phyloP scores from a whole-genome alignment of 1,140 invertebrate genomes.

The Drosophila santomea region DNA sequence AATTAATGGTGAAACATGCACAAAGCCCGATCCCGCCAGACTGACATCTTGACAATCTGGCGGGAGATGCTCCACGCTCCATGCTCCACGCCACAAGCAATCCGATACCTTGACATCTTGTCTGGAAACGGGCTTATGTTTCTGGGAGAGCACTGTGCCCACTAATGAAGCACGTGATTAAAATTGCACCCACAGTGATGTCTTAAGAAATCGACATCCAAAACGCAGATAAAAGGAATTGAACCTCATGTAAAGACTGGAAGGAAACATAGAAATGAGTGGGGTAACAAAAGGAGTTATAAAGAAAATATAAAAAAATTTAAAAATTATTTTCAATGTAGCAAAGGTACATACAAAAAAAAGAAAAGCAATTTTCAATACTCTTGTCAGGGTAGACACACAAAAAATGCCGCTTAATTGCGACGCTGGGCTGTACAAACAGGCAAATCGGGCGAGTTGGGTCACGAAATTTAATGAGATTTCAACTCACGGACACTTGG shows the following conservation, averaged over 20 bases:
- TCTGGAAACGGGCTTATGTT: constrained; percentile 1
- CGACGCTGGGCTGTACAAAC: constrained; percentile 27
- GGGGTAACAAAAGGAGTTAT: not conserved
- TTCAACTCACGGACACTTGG: constrained; percentile 41
- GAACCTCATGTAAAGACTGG: constrained; percentile 17
- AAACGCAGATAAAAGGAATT: constrained; percentile 13
- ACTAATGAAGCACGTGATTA: constrained; percentile 72
- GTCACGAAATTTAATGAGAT: constrained; percentile 51
- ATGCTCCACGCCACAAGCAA: constrained; percentile 1
- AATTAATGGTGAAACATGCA: constrained; percentile 46
- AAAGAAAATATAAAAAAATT: not conserved
- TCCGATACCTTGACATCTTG: constrained; percentile 16
- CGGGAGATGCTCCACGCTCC: not conserved
- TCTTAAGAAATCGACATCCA: constrained; percentile 26
- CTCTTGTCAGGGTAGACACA: constrained; percentile 14
- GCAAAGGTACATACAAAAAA: constrained; percentile 13
- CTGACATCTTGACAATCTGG: constrained; percentile 37
- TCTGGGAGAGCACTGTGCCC: constrained; percentile 7
- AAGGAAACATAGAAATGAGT: not conserved
- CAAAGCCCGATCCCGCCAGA: constrained; percentile 24
- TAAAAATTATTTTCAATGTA: not conserved
- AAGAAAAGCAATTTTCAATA: constrained; percentile 54
- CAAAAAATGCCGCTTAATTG: constrained; percentile 57
- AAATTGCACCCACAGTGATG: constrained; percentile 42
- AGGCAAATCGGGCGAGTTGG: constrained; percentile 8